Conservation (phyloP, 2,888 invertebrate species). For the Herminia tarsipennalis region DNA sequence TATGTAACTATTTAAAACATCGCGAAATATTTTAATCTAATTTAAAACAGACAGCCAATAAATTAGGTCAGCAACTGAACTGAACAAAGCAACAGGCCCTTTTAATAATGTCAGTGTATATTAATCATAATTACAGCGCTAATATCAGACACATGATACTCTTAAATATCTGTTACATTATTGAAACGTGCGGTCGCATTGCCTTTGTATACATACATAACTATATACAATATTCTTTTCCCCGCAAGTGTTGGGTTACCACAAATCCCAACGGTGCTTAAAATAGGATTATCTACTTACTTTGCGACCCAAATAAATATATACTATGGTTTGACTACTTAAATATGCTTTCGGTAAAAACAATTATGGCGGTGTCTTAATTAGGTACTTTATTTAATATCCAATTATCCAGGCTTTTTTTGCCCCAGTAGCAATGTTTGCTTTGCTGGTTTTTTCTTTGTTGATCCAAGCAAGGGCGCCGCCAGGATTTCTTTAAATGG, state of each 20-base stretch:
- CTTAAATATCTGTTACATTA: slow-evolving; percentile 28
- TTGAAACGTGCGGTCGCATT: slow-evolving; percentile 30
- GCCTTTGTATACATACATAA: too few relatives aligned
- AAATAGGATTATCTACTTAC: slow-evolving; percentile 9
- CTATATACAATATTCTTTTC: slow-evolving; percentile 8
- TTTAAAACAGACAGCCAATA: neutral
- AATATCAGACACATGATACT: slow-evolving; percentile 34
- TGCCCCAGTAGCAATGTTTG: too few relatives aligned
- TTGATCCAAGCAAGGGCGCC: too few relatives aligned
- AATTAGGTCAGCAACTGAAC: neutral
- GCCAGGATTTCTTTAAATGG: too few relatives aligned
- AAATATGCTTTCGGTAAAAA: too few relatives aligned
- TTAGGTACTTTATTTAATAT: too few relatives aligned
- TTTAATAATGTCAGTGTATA: slow-evolving; percentile 21
- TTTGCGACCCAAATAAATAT: neutral
- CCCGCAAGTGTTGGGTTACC: slow-evolving; percentile 13
- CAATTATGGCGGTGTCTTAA: too few relatives aligned
- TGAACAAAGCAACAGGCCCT: neutral
- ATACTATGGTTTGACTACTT: too few relatives aligned
- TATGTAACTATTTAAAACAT: too few relatives aligned
- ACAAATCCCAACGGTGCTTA: neutral
- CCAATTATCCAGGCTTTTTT: too few relatives aligned
- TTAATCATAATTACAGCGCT: slow-evolving; percentile 23
- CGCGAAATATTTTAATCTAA: too few relatives aligned
- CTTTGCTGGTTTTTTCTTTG: too few relatives aligned